phyloP scores from a whole-genome alignment of 2,113 vertebrate species.

The Sterrhoptilus dennistouni region DNA sequence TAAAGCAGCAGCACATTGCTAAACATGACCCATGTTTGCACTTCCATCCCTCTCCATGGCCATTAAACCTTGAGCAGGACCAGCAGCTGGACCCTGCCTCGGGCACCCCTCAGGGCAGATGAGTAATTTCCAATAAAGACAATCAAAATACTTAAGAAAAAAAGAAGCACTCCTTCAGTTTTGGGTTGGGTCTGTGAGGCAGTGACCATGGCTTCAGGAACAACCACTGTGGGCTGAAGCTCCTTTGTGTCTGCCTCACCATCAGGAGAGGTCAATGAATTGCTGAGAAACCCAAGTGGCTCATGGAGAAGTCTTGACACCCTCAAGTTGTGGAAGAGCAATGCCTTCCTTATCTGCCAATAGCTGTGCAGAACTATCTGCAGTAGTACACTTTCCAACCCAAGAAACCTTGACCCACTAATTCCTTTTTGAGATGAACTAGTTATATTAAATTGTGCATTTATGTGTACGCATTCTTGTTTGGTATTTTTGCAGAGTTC shows the following conservation, averaged over 20 bases:
- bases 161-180: background rate
- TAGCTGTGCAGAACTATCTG: background rate
- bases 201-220: background rate
- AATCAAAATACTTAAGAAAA: background rate
- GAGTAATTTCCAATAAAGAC: background rate
- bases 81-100: background rate
- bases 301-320: background rate
- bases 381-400: background rate
- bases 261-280: background rate
- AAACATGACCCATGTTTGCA: background rate
- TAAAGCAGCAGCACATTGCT: background rate
- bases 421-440: background rate
- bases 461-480: background rate
- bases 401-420: background rate
- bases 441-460: background rate
- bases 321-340: rapidly evolving
- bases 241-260: background rate
- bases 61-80: background rate
- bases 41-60: background rate
- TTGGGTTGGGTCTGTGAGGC: background rate
- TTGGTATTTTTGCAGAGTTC: background rate
- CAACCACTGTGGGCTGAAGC: rapidly evolving
- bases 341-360: background rate
- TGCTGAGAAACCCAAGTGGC: background rate
- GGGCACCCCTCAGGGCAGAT: background rate